Evolutionary conservation across 2,888 invertebrate genomes (phyloP), one percentile per base, ranked within the genome.

Genomic region (Oscheius sp.): DNA sequence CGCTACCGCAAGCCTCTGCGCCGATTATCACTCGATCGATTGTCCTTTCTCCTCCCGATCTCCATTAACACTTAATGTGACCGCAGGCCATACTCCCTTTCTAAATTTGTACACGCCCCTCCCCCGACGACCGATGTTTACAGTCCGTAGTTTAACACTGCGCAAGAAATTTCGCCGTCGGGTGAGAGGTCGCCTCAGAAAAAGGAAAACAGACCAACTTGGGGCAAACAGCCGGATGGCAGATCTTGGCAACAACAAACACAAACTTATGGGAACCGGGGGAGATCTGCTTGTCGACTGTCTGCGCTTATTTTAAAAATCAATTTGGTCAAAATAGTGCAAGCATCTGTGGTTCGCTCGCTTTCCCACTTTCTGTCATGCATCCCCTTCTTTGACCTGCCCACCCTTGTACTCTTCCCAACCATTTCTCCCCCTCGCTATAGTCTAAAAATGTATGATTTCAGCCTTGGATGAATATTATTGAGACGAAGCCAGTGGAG

Each of bases 1-100:
- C 66, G 52, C 66, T 43, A 43, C 41, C 66, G 52, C 23, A 66
- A 66, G 66, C 66, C 61, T 61, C 29, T 61, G 61, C 61, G 49
- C 52, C 66, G 66, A 66, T 66, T 66, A 66, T 66, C 66, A 66
- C 66, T 66, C 66, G 66, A 66, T 66, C 66, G 66, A 66, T 66
- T 66, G 66, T 66, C 66, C 66, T 66, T 66, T 66, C 66, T 13
- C 66, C 49, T 25, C 27, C 49, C 58, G 58, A 58, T 49, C 49
- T 55, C 55, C 55, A 25, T 29, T 27, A 25, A 58, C 27, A 58
- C 29, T 27, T 58, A 58, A 58, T 49, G 49, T 49, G 49, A 49
- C 49, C 49, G 49, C 16, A 49, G 18, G n/a, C 16, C 18, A 49
- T 49, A 18, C 49, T 49, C 18, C 13, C 49, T 49, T 49, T 18